Evolutionary conservation across 2,888 invertebrate genomes (phyloP).

Genomic region (Argyresthia goedartella): DNA sequence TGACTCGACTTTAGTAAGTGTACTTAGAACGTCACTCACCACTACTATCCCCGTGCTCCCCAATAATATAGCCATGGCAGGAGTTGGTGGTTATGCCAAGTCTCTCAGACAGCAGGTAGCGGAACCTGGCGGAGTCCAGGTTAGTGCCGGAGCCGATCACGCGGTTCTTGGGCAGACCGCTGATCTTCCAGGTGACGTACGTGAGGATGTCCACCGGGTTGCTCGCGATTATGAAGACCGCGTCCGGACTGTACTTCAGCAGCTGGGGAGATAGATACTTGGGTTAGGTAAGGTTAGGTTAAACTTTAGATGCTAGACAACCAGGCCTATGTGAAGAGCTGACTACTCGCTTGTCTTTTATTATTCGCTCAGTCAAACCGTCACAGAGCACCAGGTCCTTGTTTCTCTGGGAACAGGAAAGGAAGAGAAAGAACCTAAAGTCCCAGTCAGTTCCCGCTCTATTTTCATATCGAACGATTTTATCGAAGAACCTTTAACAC

Average conservation of each 20-base stretch:
- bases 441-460: too few relatives aligned
- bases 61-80: constrained; percentile 94
- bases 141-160: constrained; percentile 95
- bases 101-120: constrained; percentile 87
- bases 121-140: constrained; percentile 91
- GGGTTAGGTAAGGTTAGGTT: too few relatives aligned
- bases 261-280: constrained; percentile 45
- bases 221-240: constrained; percentile 87
- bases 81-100: constrained; percentile 86
- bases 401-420: too few relatives aligned
- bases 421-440: too few relatives aligned
- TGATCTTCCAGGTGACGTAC: constrained; percentile 95
- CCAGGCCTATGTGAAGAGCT: background rate
- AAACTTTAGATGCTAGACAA: background rate
- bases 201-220: constrained; percentile 95
- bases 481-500: too few relatives aligned
- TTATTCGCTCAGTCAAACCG: too few relatives aligned
- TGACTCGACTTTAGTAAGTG: too few relatives aligned
- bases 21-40: constrained; percentile 62
- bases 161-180: constrained; percentile 87
- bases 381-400: too few relatives aligned
- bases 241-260: constrained; percentile 87
- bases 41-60: constrained; percentile 93
- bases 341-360: too few relatives aligned
- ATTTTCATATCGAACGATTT: too few relatives aligned